These are phyloP conservation scores for Calidris pygmaea DNA, from an alignment of 2,113 vertebrate species.

Conservation along the genomic window DNA sequence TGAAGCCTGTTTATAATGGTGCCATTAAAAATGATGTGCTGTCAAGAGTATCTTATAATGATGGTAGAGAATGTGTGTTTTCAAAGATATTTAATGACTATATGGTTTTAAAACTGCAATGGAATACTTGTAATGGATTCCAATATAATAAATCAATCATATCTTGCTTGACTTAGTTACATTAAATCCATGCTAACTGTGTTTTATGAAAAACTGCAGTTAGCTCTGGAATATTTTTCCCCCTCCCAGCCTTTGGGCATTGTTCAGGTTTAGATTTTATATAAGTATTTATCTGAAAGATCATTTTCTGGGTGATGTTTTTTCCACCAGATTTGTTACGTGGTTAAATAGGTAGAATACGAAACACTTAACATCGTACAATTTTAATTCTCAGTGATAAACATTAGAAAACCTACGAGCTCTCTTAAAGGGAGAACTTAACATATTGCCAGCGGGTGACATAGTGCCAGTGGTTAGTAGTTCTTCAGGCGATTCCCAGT, in stretches of 20 bases:
- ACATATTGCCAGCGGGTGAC: neutral
- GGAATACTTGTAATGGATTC: slow-evolving; percentile 71
- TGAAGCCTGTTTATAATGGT: slow-evolving; percentile 66
- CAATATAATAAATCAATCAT: slow-evolving; percentile 70
- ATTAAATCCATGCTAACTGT: slow-evolving; percentile 45
- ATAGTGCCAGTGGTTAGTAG: neutral
- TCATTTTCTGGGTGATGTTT: neutral
- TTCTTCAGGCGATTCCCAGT: neutral
- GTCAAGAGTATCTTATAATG: slow-evolving; percentile 69
- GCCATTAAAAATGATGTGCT: slow-evolving; percentile 75
- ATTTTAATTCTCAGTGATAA: neutral
- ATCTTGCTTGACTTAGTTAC: slow-evolving; percentile 32
- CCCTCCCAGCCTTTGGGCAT: neutral
- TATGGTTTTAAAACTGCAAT: slow-evolving; percentile 58
- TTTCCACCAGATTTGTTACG: neutral
- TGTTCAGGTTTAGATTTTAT: neutral
- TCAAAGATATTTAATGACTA: slow-evolving; percentile 71
- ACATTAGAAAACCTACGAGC: neutral
- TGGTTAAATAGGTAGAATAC: neutral
- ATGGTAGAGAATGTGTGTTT: slow-evolving; percentile 61
- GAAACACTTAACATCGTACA: neutral
- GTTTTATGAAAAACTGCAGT: slow-evolving; percentile 7
- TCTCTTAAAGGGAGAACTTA: neutral
- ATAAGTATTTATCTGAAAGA: neutral
- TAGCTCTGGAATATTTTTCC: neutral